Evolutionary conservation across 1,140 invertebrate species (phyloP).

Genomic region (Drosophila seguyi): DNA sequence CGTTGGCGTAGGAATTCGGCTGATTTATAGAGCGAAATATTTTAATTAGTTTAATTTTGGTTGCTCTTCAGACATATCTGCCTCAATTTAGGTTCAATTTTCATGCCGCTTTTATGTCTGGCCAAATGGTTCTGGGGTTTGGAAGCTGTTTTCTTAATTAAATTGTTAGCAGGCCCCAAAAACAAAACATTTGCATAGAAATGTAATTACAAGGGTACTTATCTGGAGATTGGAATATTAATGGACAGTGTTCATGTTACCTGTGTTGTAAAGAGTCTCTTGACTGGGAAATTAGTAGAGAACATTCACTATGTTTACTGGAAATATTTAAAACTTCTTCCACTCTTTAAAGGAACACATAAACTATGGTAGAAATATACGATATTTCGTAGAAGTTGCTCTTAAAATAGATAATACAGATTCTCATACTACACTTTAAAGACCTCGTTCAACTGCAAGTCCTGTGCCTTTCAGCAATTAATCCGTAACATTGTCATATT

Average conservation of each 20-base stretch:
- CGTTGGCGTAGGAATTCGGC: conserved; percentile 8
- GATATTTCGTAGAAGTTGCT: neutral
- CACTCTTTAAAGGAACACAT: too few relatives aligned
- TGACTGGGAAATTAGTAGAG: too few relatives aligned
- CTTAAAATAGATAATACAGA: neutral
- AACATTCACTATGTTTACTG: neutral
- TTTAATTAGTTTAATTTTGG: conserved; percentile 40
- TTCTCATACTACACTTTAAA: neutral
- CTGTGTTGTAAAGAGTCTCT: neutral
- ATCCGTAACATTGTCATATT: conserved; percentile 53
- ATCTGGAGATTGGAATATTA: conserved; percentile 14
- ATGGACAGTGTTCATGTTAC: too few relatives aligned
- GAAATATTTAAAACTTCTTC: neutral
- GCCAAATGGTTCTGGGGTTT: conserved; percentile 15
- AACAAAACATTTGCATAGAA: conserved; percentile 25
- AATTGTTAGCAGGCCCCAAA: conserved; percentile 10
- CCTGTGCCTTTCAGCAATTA: conserved; percentile 4
- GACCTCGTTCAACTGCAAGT: neutral
- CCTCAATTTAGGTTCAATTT: conserved; percentile 10
- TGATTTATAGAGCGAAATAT: conserved; percentile 44
- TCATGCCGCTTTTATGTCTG: neutral
- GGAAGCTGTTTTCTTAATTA: conserved; percentile 22
- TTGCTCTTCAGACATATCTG: neutral
- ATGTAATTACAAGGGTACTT: conserved; percentile 35
- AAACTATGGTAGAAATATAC: neutral